Evolutionary conservation across 2,113 vertebrate species (phyloP).

Genomic region (Pyxicephalus adspersus): DNA sequence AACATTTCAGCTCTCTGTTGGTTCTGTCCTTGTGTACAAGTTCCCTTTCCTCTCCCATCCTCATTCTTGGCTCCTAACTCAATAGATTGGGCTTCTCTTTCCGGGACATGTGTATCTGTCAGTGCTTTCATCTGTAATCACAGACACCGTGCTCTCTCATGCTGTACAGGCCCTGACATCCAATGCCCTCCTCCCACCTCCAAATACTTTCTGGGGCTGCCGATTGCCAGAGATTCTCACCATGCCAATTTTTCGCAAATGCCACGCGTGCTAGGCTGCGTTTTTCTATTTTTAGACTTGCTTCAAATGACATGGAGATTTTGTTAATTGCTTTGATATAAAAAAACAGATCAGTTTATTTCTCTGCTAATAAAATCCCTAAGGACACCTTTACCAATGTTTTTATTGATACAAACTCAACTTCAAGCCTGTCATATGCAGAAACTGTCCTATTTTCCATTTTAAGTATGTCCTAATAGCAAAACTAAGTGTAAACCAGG

Average conservation of each 20-base stretch:
- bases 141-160: slow-evolving; percentile 28
- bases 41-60: not conserved
- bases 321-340: not conserved
- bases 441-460: too few species aligned
- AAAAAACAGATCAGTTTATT: too few species aligned
- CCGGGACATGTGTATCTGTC: slow-evolving; percentile 32
- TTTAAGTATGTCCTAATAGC: too few species aligned
- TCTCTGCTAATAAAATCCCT: too few species aligned
- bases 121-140: slow-evolving; percentile 17
- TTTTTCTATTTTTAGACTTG: slow-evolving; percentile 28
- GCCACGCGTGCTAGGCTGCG: slow-evolving; percentile 13
- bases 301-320: slow-evolving; percentile 1
- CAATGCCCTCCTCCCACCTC: slow-evolving; percentile 26
- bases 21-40: not conserved
- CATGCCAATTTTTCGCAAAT: slow-evolving; percentile 26
- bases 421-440: too few species aligned
- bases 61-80: slow-evolving; percentile 16
- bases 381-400: too few species aligned
- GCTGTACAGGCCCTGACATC: slow-evolving; percentile 8
- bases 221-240: slow-evolving; percentile 24
- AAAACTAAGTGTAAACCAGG: too few species aligned
- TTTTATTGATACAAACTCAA: too few species aligned
- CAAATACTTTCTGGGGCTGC: slow-evolving; percentile 31
- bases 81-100: slow-evolving; percentile 14
- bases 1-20: not conserved